Evolutionary conservation across 2,113 vertebrate genomes (phyloP), one percentile per base, ranked within the genome.

Genomic region (Osmerus eperlanus): DNA sequence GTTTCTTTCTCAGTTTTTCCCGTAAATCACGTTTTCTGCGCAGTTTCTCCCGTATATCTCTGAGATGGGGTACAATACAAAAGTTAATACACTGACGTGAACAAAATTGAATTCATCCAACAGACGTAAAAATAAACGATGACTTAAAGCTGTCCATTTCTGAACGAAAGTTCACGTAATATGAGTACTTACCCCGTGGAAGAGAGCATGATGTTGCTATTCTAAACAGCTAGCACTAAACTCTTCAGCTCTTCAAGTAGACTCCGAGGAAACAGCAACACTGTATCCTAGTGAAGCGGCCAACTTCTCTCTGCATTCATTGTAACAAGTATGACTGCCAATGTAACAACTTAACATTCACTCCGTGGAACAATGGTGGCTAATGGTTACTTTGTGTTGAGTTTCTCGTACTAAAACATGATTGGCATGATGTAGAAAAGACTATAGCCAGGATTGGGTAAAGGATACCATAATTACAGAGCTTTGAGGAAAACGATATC

Each of bases 1-100:
- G 74, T 67, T 90, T 93, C 77, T 83, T 89, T 23, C 79, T 80
- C 36, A 92, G 85, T 73, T 90, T 92, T 36, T 88, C 85, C 2
- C 86, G 78, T 21, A 88, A 72, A 66, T 88, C 79, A 59, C 85
- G 54, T n/a, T 56, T 56, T 86, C 15, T 64, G 7, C 21, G 68
- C 19, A 77, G 67, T 62, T 77, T 77, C 58, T 81, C 63, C 19
- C 75, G 76, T 28, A 87, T 32, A 13, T 79, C 84, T 9, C 86
- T 88, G 18, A 1, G 79, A 75, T 11, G 81, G 29, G 25, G 3
- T 47, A 41, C 4, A 29, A 23, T 5, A 3, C 47, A 51, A 11
- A 51, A 66, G 18, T 18, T 14, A 51, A 52, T 66, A 51, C n/a
- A 12, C 3, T 52, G 6, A n/a, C 18, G 41, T 15, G n/a, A 16